A percentile compares a stretch with the other conserved stretches of the same genome.
Conservation (phyloP, 1,140 invertebrate species). For the Tetragnatha versicolor region DNA sequence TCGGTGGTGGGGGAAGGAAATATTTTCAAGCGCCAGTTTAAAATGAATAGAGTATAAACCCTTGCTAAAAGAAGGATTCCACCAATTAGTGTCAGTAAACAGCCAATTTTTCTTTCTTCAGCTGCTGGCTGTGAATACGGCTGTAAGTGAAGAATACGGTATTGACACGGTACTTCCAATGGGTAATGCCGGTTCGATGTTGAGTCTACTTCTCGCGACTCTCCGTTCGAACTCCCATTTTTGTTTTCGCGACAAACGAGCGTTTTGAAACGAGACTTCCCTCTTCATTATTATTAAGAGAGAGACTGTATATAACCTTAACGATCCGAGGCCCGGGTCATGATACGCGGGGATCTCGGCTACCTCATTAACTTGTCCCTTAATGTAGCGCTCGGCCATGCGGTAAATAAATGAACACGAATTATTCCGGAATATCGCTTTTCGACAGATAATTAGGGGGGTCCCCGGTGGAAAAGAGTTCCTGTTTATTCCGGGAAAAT, state of each 20-base stretch:
- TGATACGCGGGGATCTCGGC: background rate
- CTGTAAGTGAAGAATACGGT: too few relatives aligned
- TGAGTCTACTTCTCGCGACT: background rate
- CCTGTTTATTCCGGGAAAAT: conserved; percentile 18
- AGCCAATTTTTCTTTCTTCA: too few relatives aligned
- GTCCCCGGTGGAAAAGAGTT: background rate
- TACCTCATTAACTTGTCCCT: conserved; percentile 29
- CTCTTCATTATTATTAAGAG: conserved; percentile 1
- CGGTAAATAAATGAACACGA: conserved; percentile 19
- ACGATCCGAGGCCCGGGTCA: too few relatives aligned
- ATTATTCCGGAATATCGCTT: conserved; percentile 35
- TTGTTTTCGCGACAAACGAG: conserved; percentile 8
- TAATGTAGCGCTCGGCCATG: conserved; percentile 6
- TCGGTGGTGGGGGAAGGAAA: too few relatives aligned
- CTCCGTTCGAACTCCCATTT: background rate
- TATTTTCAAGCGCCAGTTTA: too few relatives aligned
- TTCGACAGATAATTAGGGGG: conserved; percentile 22
- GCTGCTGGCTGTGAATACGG: too few relatives aligned
- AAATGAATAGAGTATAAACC: too few relatives aligned
- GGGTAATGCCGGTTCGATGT: too few relatives aligned
- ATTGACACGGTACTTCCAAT: too few relatives aligned
- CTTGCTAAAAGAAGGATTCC: too few relatives aligned
- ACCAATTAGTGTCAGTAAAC: too few relatives aligned
- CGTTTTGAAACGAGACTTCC: conserved; percentile 6
- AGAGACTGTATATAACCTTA: background rate